Evolutionary conservation across 2,797 vertebrate species (phyloP).

Genomic region (Prionace glauca): DNA sequence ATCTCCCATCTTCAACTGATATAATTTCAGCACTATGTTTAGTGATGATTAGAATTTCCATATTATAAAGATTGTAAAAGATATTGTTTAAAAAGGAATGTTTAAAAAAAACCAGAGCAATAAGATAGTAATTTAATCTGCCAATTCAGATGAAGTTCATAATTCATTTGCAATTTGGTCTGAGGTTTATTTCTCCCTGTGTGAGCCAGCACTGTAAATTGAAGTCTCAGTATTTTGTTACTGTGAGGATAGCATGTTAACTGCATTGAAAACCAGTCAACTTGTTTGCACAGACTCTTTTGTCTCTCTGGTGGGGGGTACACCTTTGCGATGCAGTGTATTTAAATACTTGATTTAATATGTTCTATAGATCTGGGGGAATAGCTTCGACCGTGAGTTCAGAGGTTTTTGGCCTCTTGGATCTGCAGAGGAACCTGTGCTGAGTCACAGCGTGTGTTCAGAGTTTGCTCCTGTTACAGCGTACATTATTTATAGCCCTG

Average conservation of each 20-base stretch:
- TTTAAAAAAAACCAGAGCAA: not conserved
- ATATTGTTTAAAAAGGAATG: slow-evolving; percentile 7
- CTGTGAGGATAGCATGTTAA: not conserved
- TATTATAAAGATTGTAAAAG: not conserved
- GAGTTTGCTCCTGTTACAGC: too few relatives aligned
- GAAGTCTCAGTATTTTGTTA: not conserved
- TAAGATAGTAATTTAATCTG: slow-evolving; percentile 7
- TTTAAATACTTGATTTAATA: not conserved
- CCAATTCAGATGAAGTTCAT: not conserved
- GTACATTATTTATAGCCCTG: too few relatives aligned
- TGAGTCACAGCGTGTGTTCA: not conserved
- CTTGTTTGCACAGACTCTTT: not conserved
- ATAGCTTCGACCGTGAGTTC: not conserved
- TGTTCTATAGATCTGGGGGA: not conserved
- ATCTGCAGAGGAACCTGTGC: not conserved
- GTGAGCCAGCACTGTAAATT: not conserved
- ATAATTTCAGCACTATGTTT: not conserved
- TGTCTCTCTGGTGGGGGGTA: not conserved
- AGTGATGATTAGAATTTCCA: not conserved
- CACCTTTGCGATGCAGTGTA: not conserved
- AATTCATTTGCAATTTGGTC: not conserved
- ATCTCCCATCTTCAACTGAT: slow-evolving; percentile 6
- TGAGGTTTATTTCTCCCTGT: not conserved
- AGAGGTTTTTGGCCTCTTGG: not conserved
- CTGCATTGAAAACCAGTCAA: not conserved